These are phyloP conservation scores for Lophotriccus pileatus DNA, from an alignment of 2,797 vertebrate species.

Conservation along the genomic window DNA sequence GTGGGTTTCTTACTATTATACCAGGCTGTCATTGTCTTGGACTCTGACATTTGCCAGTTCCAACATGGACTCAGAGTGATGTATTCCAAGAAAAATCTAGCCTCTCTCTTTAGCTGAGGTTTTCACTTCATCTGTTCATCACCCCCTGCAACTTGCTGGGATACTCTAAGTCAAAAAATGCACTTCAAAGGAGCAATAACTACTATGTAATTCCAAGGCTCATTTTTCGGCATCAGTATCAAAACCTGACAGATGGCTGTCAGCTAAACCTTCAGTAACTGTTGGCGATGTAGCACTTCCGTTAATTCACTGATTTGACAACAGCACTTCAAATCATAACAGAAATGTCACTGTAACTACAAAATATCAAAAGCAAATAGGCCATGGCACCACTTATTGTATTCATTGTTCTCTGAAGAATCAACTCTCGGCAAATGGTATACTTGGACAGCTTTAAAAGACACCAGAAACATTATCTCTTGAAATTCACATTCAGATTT, in stretches of 20 bases:
- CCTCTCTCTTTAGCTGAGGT: neutral
- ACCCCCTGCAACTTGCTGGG: neutral
- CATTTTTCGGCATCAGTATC: neutral
- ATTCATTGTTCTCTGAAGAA: neutral
- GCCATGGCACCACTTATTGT: neutral
- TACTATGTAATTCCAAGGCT: neutral
- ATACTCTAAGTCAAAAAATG: neutral
- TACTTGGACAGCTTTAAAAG: neutral
- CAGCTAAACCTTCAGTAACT: neutral
- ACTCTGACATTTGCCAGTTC: neutral
- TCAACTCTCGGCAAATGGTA: neutral
- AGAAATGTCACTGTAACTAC: neutral
- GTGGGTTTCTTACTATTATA: neutral
- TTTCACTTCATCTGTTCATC: neutral
- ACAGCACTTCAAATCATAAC: neutral
- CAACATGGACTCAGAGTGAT: neutral
- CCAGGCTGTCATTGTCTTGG: neutral
- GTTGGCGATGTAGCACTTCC: neutral
- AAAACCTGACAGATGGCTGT: neutral
- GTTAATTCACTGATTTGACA: slow-evolving; percentile 31
- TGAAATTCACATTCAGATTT: neutral
- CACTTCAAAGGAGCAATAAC: neutral
- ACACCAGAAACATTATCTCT: neutral
- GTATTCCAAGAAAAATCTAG: neutral
- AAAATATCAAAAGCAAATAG: neutral